Conservation (phyloP, 2,797 vertebrate genomes). For the Rallus crepitans region DNA sequence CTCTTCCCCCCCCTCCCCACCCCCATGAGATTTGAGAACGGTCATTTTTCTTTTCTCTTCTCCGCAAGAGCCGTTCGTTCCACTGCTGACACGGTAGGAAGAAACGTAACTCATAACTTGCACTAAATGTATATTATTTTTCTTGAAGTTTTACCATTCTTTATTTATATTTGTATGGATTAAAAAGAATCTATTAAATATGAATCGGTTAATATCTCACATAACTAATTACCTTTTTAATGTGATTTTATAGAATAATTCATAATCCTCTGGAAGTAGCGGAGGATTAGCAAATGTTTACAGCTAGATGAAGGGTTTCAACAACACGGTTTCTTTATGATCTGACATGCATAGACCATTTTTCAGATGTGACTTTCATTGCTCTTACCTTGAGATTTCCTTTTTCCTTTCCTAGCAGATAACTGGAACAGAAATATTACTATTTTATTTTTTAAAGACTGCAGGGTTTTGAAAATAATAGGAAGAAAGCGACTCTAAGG, state of each 20-base stretch:
- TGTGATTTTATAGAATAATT: constrained; percentile 82
- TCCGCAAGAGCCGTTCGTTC: constrained; percentile 65
- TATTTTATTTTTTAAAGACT: background rate
- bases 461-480: constrained; percentile 25
- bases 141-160: constrained; percentile 83
- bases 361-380: constrained; percentile 66
- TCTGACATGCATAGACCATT: background rate
- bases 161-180: constrained; percentile 87
- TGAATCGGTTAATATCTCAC: constrained; percentile 78
- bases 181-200: constrained; percentile 78
- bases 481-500: background rate
- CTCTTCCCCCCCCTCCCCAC: background rate
- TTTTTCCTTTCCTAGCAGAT: constrained; percentile 48
- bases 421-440: constrained; percentile 60
- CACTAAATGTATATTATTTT: constrained; percentile 86
- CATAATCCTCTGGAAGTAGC: constrained; percentile 67
- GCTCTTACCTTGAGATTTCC: constrained; percentile 62
- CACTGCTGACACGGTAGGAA: constrained; percentile 79
- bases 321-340: constrained; percentile 63
- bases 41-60: constrained; percentile 60
- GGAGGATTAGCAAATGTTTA: constrained; percentile 77
- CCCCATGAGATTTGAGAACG: constrained; percentile 63
- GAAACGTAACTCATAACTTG: constrained; percentile 84
- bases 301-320: constrained; percentile 68
- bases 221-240: constrained; percentile 81